phyloP scores from a whole-genome alignment of 2,888 invertebrate genomes.

The Campoplex nolae region DNA sequence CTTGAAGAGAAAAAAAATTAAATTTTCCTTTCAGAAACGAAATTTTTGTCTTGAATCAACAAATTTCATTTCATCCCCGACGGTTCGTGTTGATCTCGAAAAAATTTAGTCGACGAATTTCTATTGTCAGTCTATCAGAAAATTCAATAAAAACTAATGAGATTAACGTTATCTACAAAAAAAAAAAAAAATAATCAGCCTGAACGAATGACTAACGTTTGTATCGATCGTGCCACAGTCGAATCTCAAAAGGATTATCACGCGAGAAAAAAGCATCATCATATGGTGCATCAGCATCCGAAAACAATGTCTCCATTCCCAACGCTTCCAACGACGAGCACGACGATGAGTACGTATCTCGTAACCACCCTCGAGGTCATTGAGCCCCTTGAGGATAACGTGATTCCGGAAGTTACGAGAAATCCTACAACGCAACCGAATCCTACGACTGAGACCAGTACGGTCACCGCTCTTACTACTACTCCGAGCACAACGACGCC shows the following conservation, averaged over 20 bases:
- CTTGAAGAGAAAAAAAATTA: no score
- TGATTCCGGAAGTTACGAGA: conserved; percentile 81
- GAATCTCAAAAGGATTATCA: conserved; percentile 96
- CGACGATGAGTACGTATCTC: conserved; percentile 84
- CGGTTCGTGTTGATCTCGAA: no score
- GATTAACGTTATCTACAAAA: no score
- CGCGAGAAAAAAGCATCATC: conserved; percentile 84
- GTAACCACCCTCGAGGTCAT: conserved; percentile 74
- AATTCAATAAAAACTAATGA: no score
- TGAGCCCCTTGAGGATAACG: conserved; percentile 79
- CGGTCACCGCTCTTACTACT: conserved; percentile 70
- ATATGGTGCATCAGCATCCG: conserved; percentile 72
- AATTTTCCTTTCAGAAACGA: no score
- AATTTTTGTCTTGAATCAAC: no score
- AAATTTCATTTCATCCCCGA: no score
- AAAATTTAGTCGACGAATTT: no score
- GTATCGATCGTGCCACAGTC: conserved; percentile 86
- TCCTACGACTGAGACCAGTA: conserved; percentile 82
- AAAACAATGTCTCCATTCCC: conserved; percentile 84
- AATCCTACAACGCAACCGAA: conserved; percentile 77
- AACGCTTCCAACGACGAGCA: conserved; percentile 85
- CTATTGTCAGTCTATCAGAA: no score
- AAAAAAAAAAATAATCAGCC: no score
- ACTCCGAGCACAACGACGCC: conserved; percentile 83
- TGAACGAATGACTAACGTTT: not conserved